Evolutionary conservation across 2,113 vertebrate genomes (phyloP).

Genomic region (Piprites chloris): DNA sequence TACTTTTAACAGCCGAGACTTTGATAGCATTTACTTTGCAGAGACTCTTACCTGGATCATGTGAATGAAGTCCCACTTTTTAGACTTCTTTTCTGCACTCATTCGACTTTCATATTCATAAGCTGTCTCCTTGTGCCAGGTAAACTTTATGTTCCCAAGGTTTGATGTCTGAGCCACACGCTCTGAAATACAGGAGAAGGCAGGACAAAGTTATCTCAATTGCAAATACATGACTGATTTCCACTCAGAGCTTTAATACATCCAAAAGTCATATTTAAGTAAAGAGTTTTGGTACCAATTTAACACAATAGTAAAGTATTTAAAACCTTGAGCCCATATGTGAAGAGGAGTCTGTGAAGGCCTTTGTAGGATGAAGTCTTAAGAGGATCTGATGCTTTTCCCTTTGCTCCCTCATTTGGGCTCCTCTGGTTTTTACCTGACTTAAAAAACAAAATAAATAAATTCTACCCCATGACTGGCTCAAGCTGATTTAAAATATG

Average conservation of each 20-base stretch:
- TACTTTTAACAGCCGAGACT: background rate
- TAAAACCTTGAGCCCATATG: background rate
- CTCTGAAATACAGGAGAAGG: slow-evolving; percentile 69
- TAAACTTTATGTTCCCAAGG: slow-evolving; percentile 82
- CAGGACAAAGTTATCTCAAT: slow-evolving; percentile 54
- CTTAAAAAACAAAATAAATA: background rate
- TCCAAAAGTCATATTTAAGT: slow-evolving; percentile 26
- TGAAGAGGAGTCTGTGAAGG: background rate
- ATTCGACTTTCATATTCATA: slow-evolving; percentile 83
- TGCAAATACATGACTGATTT: slow-evolving; percentile 54
- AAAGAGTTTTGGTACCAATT: background rate
- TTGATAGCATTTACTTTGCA: slow-evolving; percentile 11
- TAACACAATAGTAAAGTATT: background rate
- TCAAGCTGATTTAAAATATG: background rate
- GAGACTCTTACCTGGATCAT: slow-evolving; percentile 88
- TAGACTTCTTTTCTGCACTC: slow-evolving; percentile 70
- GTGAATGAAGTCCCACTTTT: slow-evolving; percentile 92
- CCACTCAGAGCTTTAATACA: slow-evolving; percentile 49
- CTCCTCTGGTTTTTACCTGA: background rate
- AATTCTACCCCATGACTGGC: background rate
- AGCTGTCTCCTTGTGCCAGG: slow-evolving; percentile 87
- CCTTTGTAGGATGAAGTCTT: background rate
- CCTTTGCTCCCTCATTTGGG: background rate
- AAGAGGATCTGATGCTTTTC: background rate
- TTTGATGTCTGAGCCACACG: slow-evolving; percentile 77